A percentile compares a stretch with the other conserved stretches of the same genome.
Evolutionary conservation across 1,140 invertebrate species (phyloP).

Genomic region (Temnothorax longispinosus): DNA sequence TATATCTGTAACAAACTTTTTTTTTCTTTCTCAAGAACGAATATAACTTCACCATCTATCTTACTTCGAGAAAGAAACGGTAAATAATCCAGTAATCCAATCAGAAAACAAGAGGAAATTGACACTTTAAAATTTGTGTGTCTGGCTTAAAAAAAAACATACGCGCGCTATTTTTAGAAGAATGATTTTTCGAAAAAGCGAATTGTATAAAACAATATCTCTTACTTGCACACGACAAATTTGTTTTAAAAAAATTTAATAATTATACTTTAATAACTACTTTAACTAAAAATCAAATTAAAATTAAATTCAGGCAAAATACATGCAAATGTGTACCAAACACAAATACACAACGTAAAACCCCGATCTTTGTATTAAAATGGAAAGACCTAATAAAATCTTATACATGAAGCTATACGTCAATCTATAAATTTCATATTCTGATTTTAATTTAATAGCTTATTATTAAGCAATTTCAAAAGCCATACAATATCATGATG

Average conservation of each 20-base stretch:
- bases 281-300: neutral
- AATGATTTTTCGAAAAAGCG: neutral
- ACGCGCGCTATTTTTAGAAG: neutral
- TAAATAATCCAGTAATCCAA: neutral
- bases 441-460: neutral
- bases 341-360: neutral
- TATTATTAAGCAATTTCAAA: constrained; percentile 3
- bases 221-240: neutral
- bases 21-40: neutral
- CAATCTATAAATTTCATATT: neutral
- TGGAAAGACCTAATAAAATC: neutral
- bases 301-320: neutral
- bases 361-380: neutral
- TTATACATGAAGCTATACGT: neutral
- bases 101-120: constrained; percentile 2
- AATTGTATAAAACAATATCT: neutral
- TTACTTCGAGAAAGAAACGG: neutral
- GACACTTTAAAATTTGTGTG: neutral
- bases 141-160: neutral
- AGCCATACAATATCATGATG: neutral
- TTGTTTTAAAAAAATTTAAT: neutral
- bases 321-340: neutral
- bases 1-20: constrained; percentile 16
- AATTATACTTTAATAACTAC: neutral
- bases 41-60: neutral